Conservation (phyloP, 2,888 invertebrate species). For the Aethes cnicana region DNA sequence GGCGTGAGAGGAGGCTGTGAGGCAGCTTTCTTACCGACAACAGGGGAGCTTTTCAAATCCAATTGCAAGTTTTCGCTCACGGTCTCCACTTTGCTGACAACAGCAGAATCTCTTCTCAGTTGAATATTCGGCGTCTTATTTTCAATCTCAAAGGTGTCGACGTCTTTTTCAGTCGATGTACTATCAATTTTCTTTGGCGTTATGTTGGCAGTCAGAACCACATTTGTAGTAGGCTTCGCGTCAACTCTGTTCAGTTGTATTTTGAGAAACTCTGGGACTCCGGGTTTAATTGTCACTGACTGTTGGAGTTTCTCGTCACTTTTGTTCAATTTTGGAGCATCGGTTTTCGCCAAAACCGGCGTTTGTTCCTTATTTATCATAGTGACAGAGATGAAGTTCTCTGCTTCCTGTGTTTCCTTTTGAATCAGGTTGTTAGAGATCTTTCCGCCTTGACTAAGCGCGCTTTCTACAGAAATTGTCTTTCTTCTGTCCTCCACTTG, state of each 20-base stretch:
- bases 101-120: conserved; percentile 51
- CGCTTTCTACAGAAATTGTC: conserved; percentile 77
- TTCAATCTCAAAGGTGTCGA: conserved; percentile 55
- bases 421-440: conserved; percentile 36
- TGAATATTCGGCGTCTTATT: conserved; percentile 46
- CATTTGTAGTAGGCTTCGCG: conserved; percentile 82
- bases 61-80: conserved; percentile 44
- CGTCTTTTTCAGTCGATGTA: conserved; percentile 57
- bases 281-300: conserved; percentile 48
- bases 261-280: conserved; percentile 86
- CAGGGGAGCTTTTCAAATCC: conserved; percentile 57
- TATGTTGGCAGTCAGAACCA: conserved; percentile 85
- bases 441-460: conserved; percentile 56
- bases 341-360: conserved; percentile 46
- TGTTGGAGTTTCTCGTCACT: conserved; percentile 67
- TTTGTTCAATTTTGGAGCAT: conserved; percentile 57
- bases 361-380: conserved; percentile 79
- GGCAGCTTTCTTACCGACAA: conserved; percentile 45
- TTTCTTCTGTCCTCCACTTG: conserved; percentile 71
- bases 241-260: conserved; percentile 88
- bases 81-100: conserved; percentile 52
- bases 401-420: conserved; percentile 60
- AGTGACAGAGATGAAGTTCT: conserved; percentile 81
- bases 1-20: conserved; percentile 45
- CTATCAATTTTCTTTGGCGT: conserved; percentile 76